phyloP scores from a whole-genome alignment of 2,797 vertebrate species.

The Cichlasoma orientale region DNA sequence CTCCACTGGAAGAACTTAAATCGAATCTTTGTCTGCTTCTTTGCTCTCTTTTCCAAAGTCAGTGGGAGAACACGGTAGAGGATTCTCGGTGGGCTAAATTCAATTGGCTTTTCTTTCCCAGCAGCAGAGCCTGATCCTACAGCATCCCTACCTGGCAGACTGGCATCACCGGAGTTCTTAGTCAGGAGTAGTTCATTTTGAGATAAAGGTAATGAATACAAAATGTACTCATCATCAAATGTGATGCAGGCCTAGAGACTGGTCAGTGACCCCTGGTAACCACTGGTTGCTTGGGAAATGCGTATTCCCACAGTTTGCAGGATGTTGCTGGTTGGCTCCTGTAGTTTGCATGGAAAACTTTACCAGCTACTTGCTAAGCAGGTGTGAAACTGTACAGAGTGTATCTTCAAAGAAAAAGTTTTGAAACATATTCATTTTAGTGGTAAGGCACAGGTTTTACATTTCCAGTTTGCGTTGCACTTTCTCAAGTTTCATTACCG shows the following conservation, averaged over 20 bases:
- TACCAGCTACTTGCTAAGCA: background rate
- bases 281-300: background rate
- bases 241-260: background rate
- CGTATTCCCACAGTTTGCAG: background rate
- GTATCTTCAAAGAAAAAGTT: background rate
- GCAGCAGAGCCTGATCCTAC: slow-evolving; percentile 26
- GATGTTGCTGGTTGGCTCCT: background rate
- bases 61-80: slow-evolving; percentile 40
- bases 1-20: slow-evolving; percentile 47
- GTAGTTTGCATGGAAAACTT: background rate
- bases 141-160: slow-evolving; percentile 20
- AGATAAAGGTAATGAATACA: slow-evolving; percentile 12
- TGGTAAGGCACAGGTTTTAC: background rate
- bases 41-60: slow-evolving; percentile 55
- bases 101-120: slow-evolving; percentile 56
- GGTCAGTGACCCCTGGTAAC: background rate
- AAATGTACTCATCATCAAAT: background rate
- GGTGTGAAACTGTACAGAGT: background rate
- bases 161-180: slow-evolving; percentile 22
- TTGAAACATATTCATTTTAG: background rate
- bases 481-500: background rate
- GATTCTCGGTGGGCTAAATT: slow-evolving; percentile 55
- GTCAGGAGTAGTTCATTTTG: slow-evolving; percentile 8
- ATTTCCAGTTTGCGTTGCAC: background rate
- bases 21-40: slow-evolving; percentile 48